These are phyloP conservation scores for Dysmachus trigonus DNA, from an alignment of 2,888 invertebrate genomes.

Conservation along the genomic window DNA sequence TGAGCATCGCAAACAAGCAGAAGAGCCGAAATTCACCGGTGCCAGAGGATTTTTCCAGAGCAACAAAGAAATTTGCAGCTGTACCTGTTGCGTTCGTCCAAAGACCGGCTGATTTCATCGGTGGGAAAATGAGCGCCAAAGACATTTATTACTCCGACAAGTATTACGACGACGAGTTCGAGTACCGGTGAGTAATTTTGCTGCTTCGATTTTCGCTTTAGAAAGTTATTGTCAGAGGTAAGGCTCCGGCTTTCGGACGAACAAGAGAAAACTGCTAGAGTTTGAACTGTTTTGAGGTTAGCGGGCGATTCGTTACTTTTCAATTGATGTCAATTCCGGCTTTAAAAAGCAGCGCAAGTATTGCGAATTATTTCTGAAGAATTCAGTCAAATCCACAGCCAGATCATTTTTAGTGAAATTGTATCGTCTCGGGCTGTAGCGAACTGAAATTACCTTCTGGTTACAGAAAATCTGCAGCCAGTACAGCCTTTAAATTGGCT, in stretches of 20 bases:
- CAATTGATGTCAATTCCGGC: neutral
- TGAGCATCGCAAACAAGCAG: neutral
- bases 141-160: conserved; percentile 94
- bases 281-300: neutral
- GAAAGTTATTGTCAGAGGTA: neutral
- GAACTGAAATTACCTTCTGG: neutral
- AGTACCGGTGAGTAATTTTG: conserved; percentile 80
- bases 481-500: neutral
- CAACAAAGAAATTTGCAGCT: neutral
- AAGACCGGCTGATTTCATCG: neutral
- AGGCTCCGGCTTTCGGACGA: neutral
- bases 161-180: conserved; percentile 89
- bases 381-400: neutral
- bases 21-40: neutral
- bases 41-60: neutral
- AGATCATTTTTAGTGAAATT: neutral
- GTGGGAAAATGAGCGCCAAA: conserved; percentile 68
- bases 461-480: neutral
- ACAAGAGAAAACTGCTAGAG: neutral
- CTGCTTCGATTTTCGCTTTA: neutral
- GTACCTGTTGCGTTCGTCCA: neutral
- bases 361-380: neutral
- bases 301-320: neutral
- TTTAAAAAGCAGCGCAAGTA: neutral
- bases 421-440: neutral